Conservation (phyloP, 2,888 invertebrate genomes). For the Tipula vernalis region DNA sequence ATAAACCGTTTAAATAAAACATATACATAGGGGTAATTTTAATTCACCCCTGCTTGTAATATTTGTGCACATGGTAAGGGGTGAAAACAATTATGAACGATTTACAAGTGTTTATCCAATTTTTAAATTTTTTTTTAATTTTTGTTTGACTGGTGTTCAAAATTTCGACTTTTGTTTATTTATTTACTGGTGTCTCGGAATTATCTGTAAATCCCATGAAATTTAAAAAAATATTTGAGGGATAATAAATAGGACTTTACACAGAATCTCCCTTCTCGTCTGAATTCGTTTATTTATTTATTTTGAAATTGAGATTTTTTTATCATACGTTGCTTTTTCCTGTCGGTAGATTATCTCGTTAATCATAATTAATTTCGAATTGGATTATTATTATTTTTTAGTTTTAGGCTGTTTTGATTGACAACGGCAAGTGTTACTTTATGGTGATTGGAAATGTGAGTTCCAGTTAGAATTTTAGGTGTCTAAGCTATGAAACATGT, state of each 20-base stretch:
- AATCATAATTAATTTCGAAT: not conserved
- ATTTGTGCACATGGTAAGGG: not conserved
- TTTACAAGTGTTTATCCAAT: not conserved
- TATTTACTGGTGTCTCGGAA: not conserved
- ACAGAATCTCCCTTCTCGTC: not conserved
- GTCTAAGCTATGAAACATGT: no score
- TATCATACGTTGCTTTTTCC: not conserved
- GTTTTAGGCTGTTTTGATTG: not conserved
- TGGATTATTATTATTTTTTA: not conserved
- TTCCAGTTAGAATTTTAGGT: no score
- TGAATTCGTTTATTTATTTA: not conserved
- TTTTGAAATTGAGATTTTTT: not conserved
- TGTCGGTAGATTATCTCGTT: not conserved
- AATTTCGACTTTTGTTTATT: not conserved
- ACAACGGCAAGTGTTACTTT: not conserved
- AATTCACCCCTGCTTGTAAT: not conserved
- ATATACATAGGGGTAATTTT: not conserved
- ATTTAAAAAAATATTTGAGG: not conserved
- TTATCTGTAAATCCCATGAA: not conserved
- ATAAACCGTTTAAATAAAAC: not conserved
- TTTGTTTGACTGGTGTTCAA: not conserved
- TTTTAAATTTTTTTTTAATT: not conserved
- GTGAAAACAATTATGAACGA: not conserved
- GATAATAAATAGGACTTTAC: not conserved
- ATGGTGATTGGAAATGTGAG: no score